Conservation (phyloP, 2,797 vertebrate genomes). For the Lepidocolaptes lacrymiger region DNA sequence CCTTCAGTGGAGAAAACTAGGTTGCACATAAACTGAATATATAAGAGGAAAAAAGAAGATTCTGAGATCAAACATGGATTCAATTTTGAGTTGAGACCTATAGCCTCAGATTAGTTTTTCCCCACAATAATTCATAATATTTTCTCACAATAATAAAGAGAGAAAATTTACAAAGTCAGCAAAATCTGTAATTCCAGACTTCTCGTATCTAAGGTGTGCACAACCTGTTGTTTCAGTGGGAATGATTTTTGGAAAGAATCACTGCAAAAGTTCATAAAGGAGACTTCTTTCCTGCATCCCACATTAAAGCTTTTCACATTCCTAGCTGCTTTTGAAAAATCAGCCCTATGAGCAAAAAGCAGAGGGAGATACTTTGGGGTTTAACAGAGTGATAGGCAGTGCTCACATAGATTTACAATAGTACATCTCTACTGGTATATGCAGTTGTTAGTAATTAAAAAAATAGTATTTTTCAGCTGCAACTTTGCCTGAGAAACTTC, state of each 20-base stretch:
- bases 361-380: background rate
- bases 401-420: background rate
- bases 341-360: background rate
- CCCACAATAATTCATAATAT: background rate
- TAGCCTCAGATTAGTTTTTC: background rate
- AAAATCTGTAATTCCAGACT: background rate
- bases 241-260: background rate
- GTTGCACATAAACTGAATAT: constrained; percentile 33
- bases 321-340: background rate
- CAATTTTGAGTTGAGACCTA: background rate
- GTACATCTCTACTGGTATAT: background rate
- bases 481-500: constrained; percentile 5
- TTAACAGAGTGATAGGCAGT: background rate
- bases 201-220: background rate
- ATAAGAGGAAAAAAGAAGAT: background rate
- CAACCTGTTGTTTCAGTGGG: background rate
- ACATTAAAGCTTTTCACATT: background rate
- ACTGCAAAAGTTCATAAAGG: background rate
- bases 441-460: constrained; percentile 19
- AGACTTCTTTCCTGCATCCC: background rate
- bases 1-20: constrained; percentile 58
- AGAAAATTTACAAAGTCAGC: background rate
- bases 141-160: background rate
- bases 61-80: background rate
- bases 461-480: background rate